Base-by-base conservation (phyloP, 2,797 vertebrate species). In the Semotilus atromaculatus region DNA sequence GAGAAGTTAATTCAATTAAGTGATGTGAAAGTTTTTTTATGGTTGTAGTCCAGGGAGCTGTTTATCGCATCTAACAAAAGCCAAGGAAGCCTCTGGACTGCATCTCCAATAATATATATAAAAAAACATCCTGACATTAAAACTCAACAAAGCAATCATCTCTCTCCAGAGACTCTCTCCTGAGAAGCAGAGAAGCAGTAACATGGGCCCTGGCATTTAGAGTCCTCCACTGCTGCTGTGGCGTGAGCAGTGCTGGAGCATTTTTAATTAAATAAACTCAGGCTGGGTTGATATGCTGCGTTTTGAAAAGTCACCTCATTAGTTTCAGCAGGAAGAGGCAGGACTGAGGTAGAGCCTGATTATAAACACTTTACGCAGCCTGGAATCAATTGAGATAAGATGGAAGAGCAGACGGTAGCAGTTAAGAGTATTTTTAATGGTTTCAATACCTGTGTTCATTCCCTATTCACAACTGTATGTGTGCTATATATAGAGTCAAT, bases 1-100 rank as follows among this genome's bases (percentile, higher is more conserved):
- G 21, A 62, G 67, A 86, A 85, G 82, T 85, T 88, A 85, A 88
- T 88, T 86, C 85, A 85, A 82, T 86, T 88, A 88, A 79, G 80
- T 76, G 73, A 86, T 67, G 70, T 80, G 82, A 85, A 88, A 86
- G 73, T 68, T 77, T 83, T 84, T 88, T 88, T 86, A 88, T 67
- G 82, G 71, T 78, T 75, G 40, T 67, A 77, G 74, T 74, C 82
- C 45, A 76, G 83, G 74, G 83, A 82, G 70, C 74, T 66, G 76
- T 85, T 88, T 84, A 88, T 88, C 70, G 67, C 73, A 82, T 82
- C 78, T 85, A 82, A 84, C 85, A 86, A 86, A 81, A 73, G 78
- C 73, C 79, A 84, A 67, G 68, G 64, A 85, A 83, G 85, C 53
- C 82, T 78, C 70, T 79, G 74, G 74, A 81, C 78, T 67, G 55